Evolutionary conservation across 2,888 invertebrate species (phyloP).

Genomic region (Thysanoteuthis rhombus): DNA sequence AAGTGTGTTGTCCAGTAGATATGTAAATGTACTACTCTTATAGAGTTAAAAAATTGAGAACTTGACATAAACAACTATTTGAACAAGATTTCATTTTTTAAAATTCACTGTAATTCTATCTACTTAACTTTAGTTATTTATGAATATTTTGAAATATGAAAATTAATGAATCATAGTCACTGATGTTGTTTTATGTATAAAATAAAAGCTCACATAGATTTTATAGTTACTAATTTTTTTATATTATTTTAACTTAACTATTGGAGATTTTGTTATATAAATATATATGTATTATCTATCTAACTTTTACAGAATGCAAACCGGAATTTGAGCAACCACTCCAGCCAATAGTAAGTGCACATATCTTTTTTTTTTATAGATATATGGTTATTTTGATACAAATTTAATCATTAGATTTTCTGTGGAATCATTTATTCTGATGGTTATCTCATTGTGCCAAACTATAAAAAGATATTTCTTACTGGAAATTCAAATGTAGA

Average conservation of each 20-base stretch:
- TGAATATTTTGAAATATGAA: background rate
- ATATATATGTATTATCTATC: background rate
- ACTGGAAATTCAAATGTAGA: background rate
- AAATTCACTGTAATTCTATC: too few relatives aligned
- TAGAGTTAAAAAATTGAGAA: too few relatives aligned
- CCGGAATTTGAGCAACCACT: conserved; percentile 27
- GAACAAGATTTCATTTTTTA: background rate
- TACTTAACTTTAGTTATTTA: background rate
- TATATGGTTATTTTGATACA: background rate
- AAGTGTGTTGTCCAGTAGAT: background rate
- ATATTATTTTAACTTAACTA: too few relatives aligned
- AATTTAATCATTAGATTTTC: background rate
- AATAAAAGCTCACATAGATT: too few relatives aligned
- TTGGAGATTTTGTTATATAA: too few relatives aligned
- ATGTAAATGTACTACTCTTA: background rate
- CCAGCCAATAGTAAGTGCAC: conserved; percentile 23
- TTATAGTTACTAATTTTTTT: too few relatives aligned
- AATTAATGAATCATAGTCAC: background rate
- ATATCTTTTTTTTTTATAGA: too few relatives aligned
- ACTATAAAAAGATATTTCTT: too few relatives aligned
- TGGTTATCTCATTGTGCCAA: too few relatives aligned
- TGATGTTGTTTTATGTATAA: too few relatives aligned
- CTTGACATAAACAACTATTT: background rate
- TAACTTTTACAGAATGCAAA: conserved; percentile 23
- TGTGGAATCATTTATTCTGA: too few relatives aligned